phyloP scores from a whole-genome alignment of 2,888 invertebrate species.

The Chalcosyrphus nemorum region DNA sequence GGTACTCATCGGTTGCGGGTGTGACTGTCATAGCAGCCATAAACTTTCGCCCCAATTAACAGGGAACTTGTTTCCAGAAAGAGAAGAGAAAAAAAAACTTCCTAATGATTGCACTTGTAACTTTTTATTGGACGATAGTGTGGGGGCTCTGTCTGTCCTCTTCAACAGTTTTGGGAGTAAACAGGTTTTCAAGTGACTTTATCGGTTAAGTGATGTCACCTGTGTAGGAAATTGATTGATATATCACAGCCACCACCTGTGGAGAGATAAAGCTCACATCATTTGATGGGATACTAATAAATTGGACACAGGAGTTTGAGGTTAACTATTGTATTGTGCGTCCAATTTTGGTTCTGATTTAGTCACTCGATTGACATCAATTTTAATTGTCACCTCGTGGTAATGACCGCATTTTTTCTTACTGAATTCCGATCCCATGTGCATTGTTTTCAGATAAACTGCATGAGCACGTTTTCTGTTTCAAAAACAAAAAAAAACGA shows the following conservation, averaged over 20 bases:
- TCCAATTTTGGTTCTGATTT: background rate
- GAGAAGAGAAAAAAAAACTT: too few relatives aligned
- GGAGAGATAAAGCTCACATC: background rate
- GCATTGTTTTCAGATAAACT: conserved; percentile 1
- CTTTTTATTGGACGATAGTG: conserved; percentile 7
- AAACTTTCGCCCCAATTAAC: conserved; percentile 53
- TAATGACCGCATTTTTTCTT: conserved; percentile 3
- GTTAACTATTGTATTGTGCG: background rate
- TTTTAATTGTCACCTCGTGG: background rate
- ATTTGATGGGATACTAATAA: too few relatives aligned
- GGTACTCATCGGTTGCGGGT: background rate
- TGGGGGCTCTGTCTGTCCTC: background rate
- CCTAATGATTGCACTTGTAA: conserved; percentile 35
- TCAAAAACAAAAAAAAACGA: too few relatives aligned
- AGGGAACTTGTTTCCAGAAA: conserved; percentile 9
- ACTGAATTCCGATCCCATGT: conserved; percentile 23
- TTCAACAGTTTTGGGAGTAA: background rate
- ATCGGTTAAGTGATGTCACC: background rate
- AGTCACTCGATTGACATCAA: background rate
- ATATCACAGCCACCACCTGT: background rate
- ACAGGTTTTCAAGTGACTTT: background rate
- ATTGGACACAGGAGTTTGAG: background rate
- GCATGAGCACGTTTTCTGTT: background rate
- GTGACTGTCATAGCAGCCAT: conserved; percentile 5
- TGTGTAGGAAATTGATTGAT: background rate